Evolutionary conservation across 2,797 vertebrate genomes (phyloP), one percentile per base, ranked within the genome.

Genomic region (Enoplosus armatus): DNA sequence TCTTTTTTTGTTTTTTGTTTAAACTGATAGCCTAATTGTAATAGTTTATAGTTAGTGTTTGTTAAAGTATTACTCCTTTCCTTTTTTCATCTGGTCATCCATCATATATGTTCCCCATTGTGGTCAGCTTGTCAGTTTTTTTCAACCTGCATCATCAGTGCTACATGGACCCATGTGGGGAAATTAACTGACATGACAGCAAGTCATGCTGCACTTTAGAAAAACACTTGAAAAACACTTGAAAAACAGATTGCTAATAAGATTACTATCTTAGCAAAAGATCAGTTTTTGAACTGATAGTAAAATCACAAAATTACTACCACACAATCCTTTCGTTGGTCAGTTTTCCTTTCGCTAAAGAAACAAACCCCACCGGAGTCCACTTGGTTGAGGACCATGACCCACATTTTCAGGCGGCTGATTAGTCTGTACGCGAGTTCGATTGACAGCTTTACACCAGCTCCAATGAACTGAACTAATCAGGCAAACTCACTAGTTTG

Each of bases 401-500:
- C 12, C 20, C 8, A 51, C 29, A 8, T n/a, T 15, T 35, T 50
- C n/a, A 33, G 11, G 16, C 4, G 3, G 12, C 54, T 47, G 10
- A 54, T 48, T 27, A 48, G 2, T 43, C 24, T 59, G 39, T 20
- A 22, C 8, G 12, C 31, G 9, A 26, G 10, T 68, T 58, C 35
- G 27, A 37, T 20, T 14, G n/a, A 50, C 7, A 22, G 55, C 29
- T n/a, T 29, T 47, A 59, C 16, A 41, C n/a, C 16, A 39, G 31
- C 60, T 74, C 18, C 31, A 31, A 53, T 71, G 9, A 65, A 43
- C 27, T 47, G 6, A 47, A 35, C 8, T 55, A 80, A 72, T 43
- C 3, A 0, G 11, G 24, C 14, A 60, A 50, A 56, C 7, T 1
- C 24, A 55, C 3, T 55, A 10, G 10, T 41, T 63, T 72, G 26